Evolutionary conservation across 2,888 invertebrate genomes (phyloP).

Genomic region (Meteorus cinctellus): DNA sequence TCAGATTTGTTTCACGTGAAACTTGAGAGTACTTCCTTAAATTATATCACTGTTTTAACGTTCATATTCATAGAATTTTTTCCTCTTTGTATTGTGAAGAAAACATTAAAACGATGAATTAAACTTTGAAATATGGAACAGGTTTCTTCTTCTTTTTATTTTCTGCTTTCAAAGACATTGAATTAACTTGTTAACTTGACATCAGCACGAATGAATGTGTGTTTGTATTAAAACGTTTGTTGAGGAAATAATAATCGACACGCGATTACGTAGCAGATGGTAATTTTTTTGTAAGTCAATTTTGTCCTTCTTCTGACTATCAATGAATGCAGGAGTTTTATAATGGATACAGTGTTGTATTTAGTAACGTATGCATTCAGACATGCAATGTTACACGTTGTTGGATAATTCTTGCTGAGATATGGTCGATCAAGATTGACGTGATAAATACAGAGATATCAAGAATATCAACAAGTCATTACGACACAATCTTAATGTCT

Average conservation of each 20-base stretch:
- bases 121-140: neutral
- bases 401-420: conserved; percentile 15
- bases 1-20: too few relatives aligned
- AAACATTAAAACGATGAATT: neutral
- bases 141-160: neutral
- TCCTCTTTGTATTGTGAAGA: neutral
- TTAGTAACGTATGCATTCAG: conserved; percentile 7
- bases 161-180: neutral
- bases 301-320: conserved; percentile 43
- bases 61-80: neutral
- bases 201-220: neutral
- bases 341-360: neutral
- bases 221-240: conserved; percentile 16
- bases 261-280: conserved; percentile 2
- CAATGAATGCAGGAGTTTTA: conserved; percentile 14
- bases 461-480: neutral
- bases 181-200: conserved; percentile 19
- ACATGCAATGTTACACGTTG: conserved; percentile 17
- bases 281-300: conserved; percentile 24
- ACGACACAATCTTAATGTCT: neutral
- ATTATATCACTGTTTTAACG: too few relatives aligned
- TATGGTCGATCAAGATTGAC: conserved; percentile 24
- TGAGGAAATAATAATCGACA: conserved; percentile 11
- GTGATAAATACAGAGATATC: conserved; percentile 31
- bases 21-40: too few relatives aligned